phyloP scores from a whole-genome alignment of 1,140 invertebrate genomes.

The Lordiphosa clarofinis region DNA sequence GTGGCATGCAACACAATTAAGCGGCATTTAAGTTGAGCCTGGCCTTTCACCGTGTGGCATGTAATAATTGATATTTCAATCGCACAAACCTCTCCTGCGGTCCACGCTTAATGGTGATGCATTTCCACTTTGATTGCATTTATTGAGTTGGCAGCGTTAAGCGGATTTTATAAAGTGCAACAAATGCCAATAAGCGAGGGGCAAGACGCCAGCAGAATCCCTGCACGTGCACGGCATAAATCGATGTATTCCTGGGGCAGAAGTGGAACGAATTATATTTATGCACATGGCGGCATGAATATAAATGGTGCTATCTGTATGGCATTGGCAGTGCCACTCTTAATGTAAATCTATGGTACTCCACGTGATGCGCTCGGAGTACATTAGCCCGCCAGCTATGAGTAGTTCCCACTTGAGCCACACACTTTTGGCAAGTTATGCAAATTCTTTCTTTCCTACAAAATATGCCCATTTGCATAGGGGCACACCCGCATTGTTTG shows the following conservation, averaged over 20 bases:
- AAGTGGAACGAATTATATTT: conserved; percentile 53
- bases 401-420: conserved; percentile 7
- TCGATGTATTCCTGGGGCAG: conserved; percentile 30
- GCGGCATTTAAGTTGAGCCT: conserved; percentile 56
- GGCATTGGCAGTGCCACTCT: conserved; percentile 1
- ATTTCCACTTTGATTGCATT: conserved; percentile 62
- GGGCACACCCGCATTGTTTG: conserved; percentile 62
- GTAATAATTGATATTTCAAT: conserved; percentile 69
- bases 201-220: conserved; percentile 14
- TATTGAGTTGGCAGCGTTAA: conserved; percentile 54
- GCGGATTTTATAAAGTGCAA: conserved; percentile 76
- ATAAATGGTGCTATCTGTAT: conserved; percentile 42
- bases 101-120: conserved; percentile 57
- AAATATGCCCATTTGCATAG: conserved; percentile 69
- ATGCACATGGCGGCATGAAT: conserved; percentile 58
- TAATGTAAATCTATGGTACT: conserved; percentile 8
- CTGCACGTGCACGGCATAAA: conserved; percentile 63
- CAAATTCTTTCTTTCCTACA: conserved; percentile 47
- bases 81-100: conserved; percentile 32
- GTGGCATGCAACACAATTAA: conserved; percentile 61
- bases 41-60: conserved; percentile 22
- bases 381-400: background rate
- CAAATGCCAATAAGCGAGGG: conserved; percentile 67
- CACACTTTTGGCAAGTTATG: conserved; percentile 54
- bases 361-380: background rate